phyloP scores from a whole-genome alignment of 2,113 vertebrate species.

The Prionailurus bengalensis region DNA sequence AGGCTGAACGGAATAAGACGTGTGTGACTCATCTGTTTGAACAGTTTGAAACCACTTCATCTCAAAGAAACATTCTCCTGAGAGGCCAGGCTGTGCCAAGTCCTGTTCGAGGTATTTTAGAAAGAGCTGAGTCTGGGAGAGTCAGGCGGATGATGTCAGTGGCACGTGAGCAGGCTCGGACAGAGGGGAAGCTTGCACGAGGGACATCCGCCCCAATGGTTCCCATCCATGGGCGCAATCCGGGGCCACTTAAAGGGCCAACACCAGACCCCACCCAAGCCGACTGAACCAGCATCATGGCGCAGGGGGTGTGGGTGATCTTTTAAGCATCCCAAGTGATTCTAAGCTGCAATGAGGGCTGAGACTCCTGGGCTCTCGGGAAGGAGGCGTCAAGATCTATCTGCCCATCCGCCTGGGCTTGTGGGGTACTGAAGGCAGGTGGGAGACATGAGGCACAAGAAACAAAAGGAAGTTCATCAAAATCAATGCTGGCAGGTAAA shows the following conservation, averaged over 20 bases:
- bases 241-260: background rate
- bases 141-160: background rate
- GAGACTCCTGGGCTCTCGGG: background rate
- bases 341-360: background rate
- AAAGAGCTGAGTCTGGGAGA: background rate
- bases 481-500: fast-evolving
- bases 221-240: no score
- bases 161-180: background rate
- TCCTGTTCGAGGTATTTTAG: background rate
- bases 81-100: background rate
- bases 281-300: background rate
- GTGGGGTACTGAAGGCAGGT: background rate
- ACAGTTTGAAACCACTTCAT: background rate
- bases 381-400: background rate
- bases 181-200: no score
- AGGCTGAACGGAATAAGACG: background rate
- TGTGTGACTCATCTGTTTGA: background rate
- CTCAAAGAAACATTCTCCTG: background rate
- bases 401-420: background rate
- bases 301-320: background rate
- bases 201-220: no score
- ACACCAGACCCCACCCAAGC: background rate
- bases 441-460: background rate
- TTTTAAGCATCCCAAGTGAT: background rate
- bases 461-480: background rate